Evolutionary conservation across 2,113 vertebrate species (phyloP), one percentile per base, ranked within the genome.

Genomic region (Apus apus): DNA sequence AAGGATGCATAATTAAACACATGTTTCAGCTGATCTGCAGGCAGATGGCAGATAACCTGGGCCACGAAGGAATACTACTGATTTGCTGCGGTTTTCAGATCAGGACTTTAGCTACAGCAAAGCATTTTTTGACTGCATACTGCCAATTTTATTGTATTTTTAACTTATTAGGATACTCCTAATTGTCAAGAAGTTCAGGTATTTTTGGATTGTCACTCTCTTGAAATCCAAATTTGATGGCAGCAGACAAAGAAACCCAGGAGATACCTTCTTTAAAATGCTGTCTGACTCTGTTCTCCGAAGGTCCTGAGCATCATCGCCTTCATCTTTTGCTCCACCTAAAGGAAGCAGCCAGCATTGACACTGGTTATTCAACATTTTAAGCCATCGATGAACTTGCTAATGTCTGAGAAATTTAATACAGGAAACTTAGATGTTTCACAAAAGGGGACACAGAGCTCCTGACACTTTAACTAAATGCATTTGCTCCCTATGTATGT

Each of bases 221-320:
- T 38, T 53, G 40, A 54, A 65, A 75, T 65, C 58, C 65, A 87
- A 85, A 72, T 9, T 80, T 9, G 23, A 27, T 7, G 51, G 29
- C 7, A 82, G 66, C 64, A 93, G 40, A 32, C 15, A 79, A 56
- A 80, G 8, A 93, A 73, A 61, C 50, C 7, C 26, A 48, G 56
- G 48, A 0, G 3, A 71, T 97, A 99, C 99, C 99, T 99, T 99
- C 96, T 99, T 99, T 57, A 99, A 97, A 78, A 99, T 98, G 34
- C 99, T 98, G 93, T 99, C 99, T 0, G 99, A 99, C 74, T 99
- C 99, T 2, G 99, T 99, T 88, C 99, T 98, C 92, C 99, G 98
- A 61, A 99, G 98, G 85, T 99, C 99, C 78, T 98, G 98, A 32
- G 95, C 88, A 29, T 99, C 99, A 0, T 99, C 99, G 0, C 97